Base-by-base conservation (phyloP, 1,140 invertebrate genomes). In the Atopsyche davidsoni region DNA sequence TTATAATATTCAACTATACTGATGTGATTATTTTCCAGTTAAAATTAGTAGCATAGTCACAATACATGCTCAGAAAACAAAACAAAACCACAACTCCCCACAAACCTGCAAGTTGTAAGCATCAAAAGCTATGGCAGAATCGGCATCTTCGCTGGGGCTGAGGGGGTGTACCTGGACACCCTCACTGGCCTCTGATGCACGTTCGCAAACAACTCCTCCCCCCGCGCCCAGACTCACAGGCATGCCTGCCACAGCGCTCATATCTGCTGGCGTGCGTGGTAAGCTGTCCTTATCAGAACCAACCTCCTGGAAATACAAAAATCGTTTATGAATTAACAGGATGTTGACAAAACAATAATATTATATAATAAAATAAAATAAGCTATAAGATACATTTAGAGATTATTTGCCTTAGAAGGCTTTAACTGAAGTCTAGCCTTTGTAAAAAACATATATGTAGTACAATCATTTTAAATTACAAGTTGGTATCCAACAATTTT, bases 211-310 rank as follows among this genome's bases (percentile, higher is more conserved):
- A 4, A 32, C 24, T 1, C 21, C 38, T 22, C 38, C 23, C 4
- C 36, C 23, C 11, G 16, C 32, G 36, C 18, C 21, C n/a, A 56
- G 36, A 22, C 19, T 53, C 3, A 39, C 21, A 2, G 77, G 77
- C 75, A 80, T 77, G 25, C 68, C 70, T 11, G 72, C 73, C 18
- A 78, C 66, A 19, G 72, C 70, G 16, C 66, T 64, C 0, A 62
- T 68, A 55, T 80, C 78, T 4, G 75, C 76, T 16, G 78, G 76
- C 18, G 78, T 79, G 59, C 74, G 72, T 4, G 82, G 80, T 6
- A 81, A 78, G 61, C 79, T 83, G 31, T 79, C 76, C 59, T 83
- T 80, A 57, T 82, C 81, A 51, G 64, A 74, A 49, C 61, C 58
- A 59, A 64, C 64, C 61, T 60, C 69, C 53, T 69, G 69, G 51